Conservation (phyloP, 1,140 invertebrate species). For the Leptinotarsa undecemlineata region DNA sequence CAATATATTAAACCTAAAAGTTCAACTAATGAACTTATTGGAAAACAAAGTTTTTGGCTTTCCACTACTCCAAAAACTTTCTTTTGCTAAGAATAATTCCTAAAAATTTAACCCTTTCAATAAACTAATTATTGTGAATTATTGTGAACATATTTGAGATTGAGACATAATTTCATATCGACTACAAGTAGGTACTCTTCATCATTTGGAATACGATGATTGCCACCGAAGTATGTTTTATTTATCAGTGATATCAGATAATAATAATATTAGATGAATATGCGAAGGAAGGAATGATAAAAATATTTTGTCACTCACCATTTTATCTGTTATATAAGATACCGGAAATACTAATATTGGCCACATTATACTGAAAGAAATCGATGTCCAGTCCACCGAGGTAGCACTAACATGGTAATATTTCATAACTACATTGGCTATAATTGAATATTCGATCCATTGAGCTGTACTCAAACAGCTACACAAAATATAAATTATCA, state of each 20-base stretch:
- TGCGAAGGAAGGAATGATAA: slow-evolving; percentile 29
- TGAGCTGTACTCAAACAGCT: slow-evolving; percentile 49
- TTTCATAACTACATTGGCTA: slow-evolving; percentile 59
- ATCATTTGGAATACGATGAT: neutral
- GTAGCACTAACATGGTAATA: slow-evolving; percentile 61
- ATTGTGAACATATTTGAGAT: no score
- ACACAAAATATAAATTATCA: slow-evolving; percentile 29
- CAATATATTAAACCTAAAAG: no score
- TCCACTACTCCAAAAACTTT: no score
- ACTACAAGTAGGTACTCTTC: no score
- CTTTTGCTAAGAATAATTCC: no score
- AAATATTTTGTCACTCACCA: slow-evolving; percentile 30
- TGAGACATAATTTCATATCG: no score
- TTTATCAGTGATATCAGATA: neutral
- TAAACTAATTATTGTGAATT: no score
- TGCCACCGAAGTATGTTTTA: neutral
- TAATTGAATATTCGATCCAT: slow-evolving; percentile 63
- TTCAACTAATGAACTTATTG: no score
- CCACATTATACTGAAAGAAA: slow-evolving; percentile 40
- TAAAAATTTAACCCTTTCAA: no score
- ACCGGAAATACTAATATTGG: slow-evolving; percentile 42
- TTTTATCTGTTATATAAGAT: slow-evolving; percentile 45
- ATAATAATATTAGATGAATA: neutral
- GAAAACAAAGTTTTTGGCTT: no score
- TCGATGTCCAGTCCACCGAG: slow-evolving; percentile 66